phyloP scores from a whole-genome alignment of 1,140 invertebrate species.

The Aphaenogaster rudis region DNA sequence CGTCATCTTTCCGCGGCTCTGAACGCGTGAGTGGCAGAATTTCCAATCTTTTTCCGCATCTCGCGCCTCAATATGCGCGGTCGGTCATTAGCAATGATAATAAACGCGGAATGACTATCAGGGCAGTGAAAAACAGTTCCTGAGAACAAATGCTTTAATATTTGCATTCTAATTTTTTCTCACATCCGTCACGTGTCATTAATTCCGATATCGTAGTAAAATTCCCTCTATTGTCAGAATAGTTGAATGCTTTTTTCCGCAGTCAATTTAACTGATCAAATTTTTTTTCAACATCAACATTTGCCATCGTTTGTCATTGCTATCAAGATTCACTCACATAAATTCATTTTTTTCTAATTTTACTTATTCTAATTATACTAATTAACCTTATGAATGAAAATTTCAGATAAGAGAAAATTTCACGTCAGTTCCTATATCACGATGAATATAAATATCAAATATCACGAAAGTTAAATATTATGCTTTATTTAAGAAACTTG shows the following conservation, averaged over 20 bases:
- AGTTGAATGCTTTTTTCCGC: background rate
- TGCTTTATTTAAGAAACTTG: constrained; percentile 1
- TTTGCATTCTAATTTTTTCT: background rate
- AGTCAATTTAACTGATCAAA: background rate
- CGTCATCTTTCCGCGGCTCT: background rate
- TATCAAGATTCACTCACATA: background rate
- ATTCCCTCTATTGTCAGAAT: background rate
- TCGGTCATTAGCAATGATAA: background rate
- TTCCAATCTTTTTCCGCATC: background rate
- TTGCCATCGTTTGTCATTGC: background rate
- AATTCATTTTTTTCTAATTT: background rate
- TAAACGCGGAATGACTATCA: background rate
- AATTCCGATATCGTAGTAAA: background rate
- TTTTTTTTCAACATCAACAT: background rate
- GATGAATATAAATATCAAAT: background rate
- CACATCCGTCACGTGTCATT: background rate
- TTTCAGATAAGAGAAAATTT: background rate
- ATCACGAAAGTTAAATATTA: background rate
- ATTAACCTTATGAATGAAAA: background rate
- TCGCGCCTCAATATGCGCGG: background rate
- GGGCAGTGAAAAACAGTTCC: background rate
- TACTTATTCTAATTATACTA: background rate
- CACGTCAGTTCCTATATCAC: background rate
- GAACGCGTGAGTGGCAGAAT: background rate
- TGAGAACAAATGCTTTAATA: background rate